These are phyloP conservation scores for Philopotamus ludificatus DNA, from an alignment of 1,140 invertebrate genomes.

Conservation along the genomic window DNA sequence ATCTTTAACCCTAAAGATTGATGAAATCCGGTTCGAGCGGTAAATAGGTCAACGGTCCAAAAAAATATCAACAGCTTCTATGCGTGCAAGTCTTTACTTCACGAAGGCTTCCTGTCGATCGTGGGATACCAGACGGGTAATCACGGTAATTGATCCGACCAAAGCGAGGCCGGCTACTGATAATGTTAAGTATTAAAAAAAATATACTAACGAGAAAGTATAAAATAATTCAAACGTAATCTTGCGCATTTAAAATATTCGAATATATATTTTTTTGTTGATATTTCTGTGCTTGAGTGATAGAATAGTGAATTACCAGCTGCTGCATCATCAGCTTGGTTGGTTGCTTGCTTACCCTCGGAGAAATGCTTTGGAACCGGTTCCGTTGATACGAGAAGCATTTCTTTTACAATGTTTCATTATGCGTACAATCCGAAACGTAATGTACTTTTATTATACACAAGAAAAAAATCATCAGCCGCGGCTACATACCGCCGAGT, in stretches of 20 bases:
- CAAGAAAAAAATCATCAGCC: no score
- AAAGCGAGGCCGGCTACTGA: conserved; percentile 17
- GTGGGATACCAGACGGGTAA: conserved; percentile 29
- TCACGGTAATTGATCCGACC: conserved; percentile 24
- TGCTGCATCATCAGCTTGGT: neutral
- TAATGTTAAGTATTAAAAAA: no score
- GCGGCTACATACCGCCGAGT: no score
- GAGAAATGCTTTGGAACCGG: conserved; percentile 3
- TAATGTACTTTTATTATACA: neutral
- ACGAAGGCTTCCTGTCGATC: conserved; percentile 21
- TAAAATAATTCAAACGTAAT: no score
- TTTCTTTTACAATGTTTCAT: neutral
- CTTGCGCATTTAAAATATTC: no score
- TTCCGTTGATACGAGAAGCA: neutral
- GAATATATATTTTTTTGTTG: neutral
- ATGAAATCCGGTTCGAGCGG: neutral
- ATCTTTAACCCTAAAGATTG: no score
- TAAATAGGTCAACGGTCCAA: conserved; percentile 3
- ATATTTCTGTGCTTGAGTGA: neutral
- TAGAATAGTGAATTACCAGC: conserved; percentile 6
- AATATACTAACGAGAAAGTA: conserved; percentile 12
- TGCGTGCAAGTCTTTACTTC: conserved; percentile 9
- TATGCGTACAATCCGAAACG: neutral
- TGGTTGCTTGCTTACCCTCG: neutral
- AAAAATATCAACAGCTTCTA: no score